phyloP scores from a whole-genome alignment of 2,113 vertebrate species.

The Sinosuthora webbiana region DNA sequence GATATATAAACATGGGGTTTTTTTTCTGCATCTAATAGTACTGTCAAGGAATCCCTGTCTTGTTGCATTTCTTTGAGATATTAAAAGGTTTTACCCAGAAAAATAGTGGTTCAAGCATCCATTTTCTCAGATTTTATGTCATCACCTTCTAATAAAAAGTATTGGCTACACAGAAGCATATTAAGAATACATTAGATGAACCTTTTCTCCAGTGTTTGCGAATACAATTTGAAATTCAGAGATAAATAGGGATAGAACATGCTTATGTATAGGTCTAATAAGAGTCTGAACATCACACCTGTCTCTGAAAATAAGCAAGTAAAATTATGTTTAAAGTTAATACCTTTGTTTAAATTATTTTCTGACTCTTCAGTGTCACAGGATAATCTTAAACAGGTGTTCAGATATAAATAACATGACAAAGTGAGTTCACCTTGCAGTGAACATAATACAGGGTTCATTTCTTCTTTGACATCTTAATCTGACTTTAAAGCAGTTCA shows the following conservation, averaged over 20 bases:
- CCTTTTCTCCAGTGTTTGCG: not conserved
- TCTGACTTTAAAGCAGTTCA: not conserved
- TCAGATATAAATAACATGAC: not conserved
- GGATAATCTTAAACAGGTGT: not conserved
- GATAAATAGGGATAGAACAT: not conserved
- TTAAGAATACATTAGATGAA: not conserved
- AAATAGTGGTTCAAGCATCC: not conserved
- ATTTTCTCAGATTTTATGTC: not conserved
- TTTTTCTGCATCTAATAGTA: not conserved
- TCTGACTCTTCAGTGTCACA: not conserved
- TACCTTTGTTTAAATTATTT: not conserved
- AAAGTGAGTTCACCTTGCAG: not conserved
- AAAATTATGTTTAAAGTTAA: not conserved
- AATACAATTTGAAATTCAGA: not conserved
- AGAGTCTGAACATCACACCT: not conserved
- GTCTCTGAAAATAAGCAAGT: not conserved
- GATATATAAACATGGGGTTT: not conserved
- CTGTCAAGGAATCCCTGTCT: not conserved
- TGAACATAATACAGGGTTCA: not conserved
- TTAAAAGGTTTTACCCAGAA: not conserved
- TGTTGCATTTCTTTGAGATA: not conserved
- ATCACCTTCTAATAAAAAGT: not conserved
- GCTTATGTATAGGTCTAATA: not conserved
- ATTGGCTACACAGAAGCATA: not conserved
- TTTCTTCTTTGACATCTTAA: not conserved